These are phyloP conservation scores for Lithophane ornitopus DNA, from an alignment of 2,888 invertebrate genomes.

Conservation along the genomic window DNA sequence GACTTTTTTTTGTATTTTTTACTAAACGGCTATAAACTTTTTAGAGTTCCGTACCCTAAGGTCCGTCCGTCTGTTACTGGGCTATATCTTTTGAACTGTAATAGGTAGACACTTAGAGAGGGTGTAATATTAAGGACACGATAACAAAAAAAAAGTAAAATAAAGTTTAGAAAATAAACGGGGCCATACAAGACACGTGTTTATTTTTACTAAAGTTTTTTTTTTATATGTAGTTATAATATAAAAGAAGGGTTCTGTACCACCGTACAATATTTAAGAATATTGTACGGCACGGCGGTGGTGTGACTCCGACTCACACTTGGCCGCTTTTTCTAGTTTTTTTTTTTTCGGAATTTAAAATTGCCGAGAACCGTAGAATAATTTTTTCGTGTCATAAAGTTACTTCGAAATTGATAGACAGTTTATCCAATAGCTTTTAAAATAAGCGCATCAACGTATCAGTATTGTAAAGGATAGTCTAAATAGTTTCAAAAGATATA, in stretches of 20 bases:
- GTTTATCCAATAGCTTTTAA: constrained; percentile 24
- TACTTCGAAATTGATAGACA: constrained; percentile 23
- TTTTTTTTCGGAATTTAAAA: constrained; percentile 41
- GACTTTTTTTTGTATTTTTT: constrained; percentile 27
- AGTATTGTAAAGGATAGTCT: background rate
- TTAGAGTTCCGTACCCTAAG: background rate
- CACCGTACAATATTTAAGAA: too few species aligned
- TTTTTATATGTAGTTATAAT: too few species aligned
- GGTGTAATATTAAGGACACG: background rate
- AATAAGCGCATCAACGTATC: background rate
- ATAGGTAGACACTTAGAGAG: background rate
- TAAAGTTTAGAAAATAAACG: background rate
- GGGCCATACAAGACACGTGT: background rate
- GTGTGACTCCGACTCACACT: background rate
- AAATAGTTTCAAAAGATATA: background rate
- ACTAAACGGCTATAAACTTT: constrained; percentile 37
- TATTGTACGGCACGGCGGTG: too few species aligned
- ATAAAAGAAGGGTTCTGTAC: too few species aligned
- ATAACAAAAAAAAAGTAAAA: background rate
- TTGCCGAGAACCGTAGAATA: constrained; percentile 33
- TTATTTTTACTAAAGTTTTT: too few species aligned
- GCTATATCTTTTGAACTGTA: background rate
- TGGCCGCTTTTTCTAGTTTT: background rate
- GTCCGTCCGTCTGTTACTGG: background rate
- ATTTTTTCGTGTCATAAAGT: constrained; percentile 23